phyloP scores from a whole-genome alignment of 23 tunicate species.

The Halocynthia roretzi region DNA sequence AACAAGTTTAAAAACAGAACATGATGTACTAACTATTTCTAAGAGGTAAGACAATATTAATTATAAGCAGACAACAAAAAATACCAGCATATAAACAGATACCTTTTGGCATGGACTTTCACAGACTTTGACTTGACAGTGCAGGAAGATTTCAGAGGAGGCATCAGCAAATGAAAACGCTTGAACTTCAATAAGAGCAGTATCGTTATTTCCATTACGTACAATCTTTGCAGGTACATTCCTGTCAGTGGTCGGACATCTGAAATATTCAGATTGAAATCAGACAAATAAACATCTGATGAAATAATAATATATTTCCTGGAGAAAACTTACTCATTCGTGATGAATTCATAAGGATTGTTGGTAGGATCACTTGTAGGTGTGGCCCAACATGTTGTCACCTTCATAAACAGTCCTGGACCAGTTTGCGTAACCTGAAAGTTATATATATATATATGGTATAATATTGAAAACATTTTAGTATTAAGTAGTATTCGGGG shows the following conservation, averaged over 20 bases:
- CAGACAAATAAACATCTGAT: too few relatives aligned
- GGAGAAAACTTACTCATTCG: background rate
- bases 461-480: too few relatives aligned
- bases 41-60: too few relatives aligned
- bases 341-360: background rate
- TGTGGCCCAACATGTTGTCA: slow-evolving; percentile 6
- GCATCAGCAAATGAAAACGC: background rate
- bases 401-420: background rate
- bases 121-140: slow-evolving; percentile 16
- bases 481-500: too few relatives aligned
- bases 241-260: background rate
- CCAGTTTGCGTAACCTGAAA: too few relatives aligned
- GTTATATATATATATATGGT: too few relatives aligned
- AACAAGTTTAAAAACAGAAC: background rate
- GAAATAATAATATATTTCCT: too few relatives aligned
- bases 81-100: background rate
- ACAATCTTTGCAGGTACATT: background rate
- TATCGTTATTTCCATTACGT: background rate
- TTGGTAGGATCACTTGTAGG: slow-evolving; percentile 2
- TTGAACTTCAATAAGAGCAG: background rate
- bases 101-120: slow-evolving; percentile 4
- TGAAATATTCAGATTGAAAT: background rate
- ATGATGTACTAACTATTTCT: background rate
- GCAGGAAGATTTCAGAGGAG: background rate
- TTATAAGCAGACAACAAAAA: too few relatives aligned